Evolutionary conservation across 2,113 vertebrate genomes (phyloP).

Genomic region (Brachyistius frenatus): DNA sequence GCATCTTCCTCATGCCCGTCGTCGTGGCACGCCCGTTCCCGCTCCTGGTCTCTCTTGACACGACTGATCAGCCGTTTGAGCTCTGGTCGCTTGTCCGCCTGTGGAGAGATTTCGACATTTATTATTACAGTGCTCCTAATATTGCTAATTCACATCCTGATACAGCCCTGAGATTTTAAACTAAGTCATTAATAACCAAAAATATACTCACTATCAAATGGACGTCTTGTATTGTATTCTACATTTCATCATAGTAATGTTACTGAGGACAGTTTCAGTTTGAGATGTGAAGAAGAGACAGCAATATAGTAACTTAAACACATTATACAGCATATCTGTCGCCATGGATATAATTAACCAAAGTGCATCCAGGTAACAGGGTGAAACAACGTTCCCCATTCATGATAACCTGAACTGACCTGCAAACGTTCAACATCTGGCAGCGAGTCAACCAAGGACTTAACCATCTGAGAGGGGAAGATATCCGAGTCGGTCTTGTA

Average conservation of each 20-base stretch:
- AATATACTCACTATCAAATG: too few relatives aligned
- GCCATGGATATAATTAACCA: background rate
- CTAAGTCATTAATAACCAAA: background rate
- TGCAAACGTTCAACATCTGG: slow-evolving; percentile 79
- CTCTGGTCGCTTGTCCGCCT: slow-evolving; percentile 86
- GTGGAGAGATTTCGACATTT: background rate
- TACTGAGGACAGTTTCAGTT: background rate
- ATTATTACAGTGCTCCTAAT: background rate
- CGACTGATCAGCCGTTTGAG: slow-evolving; percentile 89
- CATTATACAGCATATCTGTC: background rate
- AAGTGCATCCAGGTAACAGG: background rate
- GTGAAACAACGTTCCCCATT: background rate
- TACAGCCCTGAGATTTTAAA: background rate
- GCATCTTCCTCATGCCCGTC: slow-evolving; percentile 70
- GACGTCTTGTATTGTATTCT: background rate
- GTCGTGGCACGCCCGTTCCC: slow-evolving; percentile 74
- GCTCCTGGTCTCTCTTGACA: slow-evolving; percentile 87
- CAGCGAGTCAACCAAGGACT: slow-evolving; percentile 85
- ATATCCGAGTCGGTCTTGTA: slow-evolving; percentile 93
- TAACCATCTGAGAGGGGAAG: slow-evolving; percentile 92
- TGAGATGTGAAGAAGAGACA: background rate
- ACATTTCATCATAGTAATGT: background rate
- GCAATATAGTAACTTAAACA: background rate
- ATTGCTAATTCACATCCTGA: too few relatives aligned
- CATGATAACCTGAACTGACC: slow-evolving; percentile 51